A percentile compares a stretch with the other conserved stretches of the same genome.
Evolutionary conservation across 1,140 invertebrate genomes (phyloP).

Genomic region (Drosophila lini): DNA sequence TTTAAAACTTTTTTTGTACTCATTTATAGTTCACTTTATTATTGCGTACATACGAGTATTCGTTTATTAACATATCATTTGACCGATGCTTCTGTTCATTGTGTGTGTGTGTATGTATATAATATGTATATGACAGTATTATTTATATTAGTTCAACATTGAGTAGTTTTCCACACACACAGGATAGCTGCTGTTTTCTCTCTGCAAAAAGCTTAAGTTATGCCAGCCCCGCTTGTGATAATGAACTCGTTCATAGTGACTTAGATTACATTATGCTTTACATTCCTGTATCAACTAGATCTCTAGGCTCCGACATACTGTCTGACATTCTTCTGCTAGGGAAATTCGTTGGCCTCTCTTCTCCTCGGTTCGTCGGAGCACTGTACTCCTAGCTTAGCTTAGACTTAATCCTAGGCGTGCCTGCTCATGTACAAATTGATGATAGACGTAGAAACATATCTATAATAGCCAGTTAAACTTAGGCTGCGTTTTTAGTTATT

Average conservation of each 20-base stretch:
- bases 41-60: constrained; percentile 50
- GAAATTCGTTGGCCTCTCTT: constrained; percentile 70
- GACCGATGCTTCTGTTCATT: constrained; percentile 22
- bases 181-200: constrained; percentile 14
- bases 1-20: constrained; percentile 10
- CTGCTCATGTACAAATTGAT: constrained; percentile 77
- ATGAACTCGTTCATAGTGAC: constrained; percentile 37
- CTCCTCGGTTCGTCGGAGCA: constrained; percentile 25
- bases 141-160: constrained; percentile 50
- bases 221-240: constrained; percentile 25
- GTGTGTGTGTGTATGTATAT: constrained; percentile 30
- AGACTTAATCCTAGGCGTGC: constrained; percentile 65
- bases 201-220: constrained; percentile 18
- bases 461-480: constrained; percentile 61
- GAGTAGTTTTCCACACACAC: constrained; percentile 30
- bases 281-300: constrained; percentile 50
- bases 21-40: constrained; percentile 53
- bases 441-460: constrained; percentile 63
- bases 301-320: constrained; percentile 17
- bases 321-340: constrained; percentile 52
- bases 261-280: constrained; percentile 47
- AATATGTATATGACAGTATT: constrained; percentile 54
- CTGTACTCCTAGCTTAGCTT: constrained; percentile 40
- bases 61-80: constrained; percentile 54
- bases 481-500: constrained; percentile 74